These are phyloP conservation scores for Rhyacichthys aspro DNA, from an alignment of 2,797 vertebrate species.

Conservation along the genomic window DNA sequence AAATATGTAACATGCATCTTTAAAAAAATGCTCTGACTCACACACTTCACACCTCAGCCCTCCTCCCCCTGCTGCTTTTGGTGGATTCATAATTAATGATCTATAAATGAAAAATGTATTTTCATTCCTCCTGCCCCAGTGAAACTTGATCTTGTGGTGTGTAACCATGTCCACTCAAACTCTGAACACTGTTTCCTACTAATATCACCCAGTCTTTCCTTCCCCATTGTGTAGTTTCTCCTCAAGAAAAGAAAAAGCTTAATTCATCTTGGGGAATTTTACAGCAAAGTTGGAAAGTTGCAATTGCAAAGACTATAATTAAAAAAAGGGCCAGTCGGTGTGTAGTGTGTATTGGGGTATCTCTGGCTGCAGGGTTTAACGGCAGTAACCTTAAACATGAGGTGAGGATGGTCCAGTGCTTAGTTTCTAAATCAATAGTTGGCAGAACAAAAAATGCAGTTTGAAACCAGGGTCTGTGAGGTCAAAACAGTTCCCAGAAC, in stretches of 20 bases:
- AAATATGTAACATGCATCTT: conserved; percentile 72
- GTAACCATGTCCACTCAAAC: conserved; percentile 69
- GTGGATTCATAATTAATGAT: conserved; percentile 80
- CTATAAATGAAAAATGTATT: conserved; percentile 79
- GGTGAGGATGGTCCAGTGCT: no score
- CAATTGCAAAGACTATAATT: neutral
- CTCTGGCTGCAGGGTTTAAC: neutral
- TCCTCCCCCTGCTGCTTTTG: conserved; percentile 55
- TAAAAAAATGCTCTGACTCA: conserved; percentile 63
- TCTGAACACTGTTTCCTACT: conserved; percentile 52
- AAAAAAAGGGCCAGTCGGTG: neutral
- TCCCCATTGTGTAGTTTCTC: neutral
- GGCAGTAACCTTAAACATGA: no score
- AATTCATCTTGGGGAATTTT: neutral
- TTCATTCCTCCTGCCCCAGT: conserved; percentile 68
- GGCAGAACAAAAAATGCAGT: no score
- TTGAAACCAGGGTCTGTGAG: no score
- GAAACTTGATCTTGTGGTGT: conserved; percentile 69
- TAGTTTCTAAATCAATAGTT: no score
- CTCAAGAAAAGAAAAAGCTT: neutral
- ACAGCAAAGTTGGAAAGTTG: conserved; percentile 5
- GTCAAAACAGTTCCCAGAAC: no score
- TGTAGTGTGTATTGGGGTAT: neutral
- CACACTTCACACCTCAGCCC: conserved; percentile 70
- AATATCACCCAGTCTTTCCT: conserved; percentile 16